Conservation (phyloP, 2,113 vertebrate genomes). For the Tragelaphus buxtoni region DNA sequence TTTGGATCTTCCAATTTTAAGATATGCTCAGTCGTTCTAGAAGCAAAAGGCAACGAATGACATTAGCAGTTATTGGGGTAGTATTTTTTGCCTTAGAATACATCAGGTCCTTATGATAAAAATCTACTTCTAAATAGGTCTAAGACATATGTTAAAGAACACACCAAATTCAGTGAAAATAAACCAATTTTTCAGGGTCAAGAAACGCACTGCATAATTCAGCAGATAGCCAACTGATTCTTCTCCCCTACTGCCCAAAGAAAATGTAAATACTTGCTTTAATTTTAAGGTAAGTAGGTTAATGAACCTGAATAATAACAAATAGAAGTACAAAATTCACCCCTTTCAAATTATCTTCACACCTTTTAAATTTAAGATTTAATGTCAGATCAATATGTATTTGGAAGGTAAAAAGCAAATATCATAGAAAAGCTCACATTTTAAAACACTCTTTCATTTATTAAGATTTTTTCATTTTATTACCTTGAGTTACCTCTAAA, state of each 20-base stretch:
- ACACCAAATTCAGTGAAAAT: neutral
- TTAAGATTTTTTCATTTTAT: neutral
- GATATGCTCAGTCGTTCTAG: constrained; percentile 86
- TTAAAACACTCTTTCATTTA: neutral
- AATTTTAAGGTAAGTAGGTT: neutral
- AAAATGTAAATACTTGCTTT: neutral
- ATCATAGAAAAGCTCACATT: neutral
- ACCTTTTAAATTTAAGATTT: neutral
- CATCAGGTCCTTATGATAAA: neutral
- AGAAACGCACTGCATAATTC: neutral
- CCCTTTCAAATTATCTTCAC: neutral
- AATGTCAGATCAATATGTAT: neutral
- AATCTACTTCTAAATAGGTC: neutral
- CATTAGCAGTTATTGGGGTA: neutral
- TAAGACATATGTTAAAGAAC: neutral
- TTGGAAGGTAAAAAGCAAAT: neutral
- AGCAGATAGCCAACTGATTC: neutral
- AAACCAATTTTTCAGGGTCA: neutral
- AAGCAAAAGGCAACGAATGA: neutral
- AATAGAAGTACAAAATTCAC: neutral
- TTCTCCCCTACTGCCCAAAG: neutral
- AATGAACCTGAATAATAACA: neutral
- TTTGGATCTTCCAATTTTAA: constrained; percentile 90
- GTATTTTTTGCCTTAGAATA: rapidly evolving
- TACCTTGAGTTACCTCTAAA: neutral